Conservation (phyloP, 2,797 vertebrate species). For the Bryconaethiops microstoma region DNA sequence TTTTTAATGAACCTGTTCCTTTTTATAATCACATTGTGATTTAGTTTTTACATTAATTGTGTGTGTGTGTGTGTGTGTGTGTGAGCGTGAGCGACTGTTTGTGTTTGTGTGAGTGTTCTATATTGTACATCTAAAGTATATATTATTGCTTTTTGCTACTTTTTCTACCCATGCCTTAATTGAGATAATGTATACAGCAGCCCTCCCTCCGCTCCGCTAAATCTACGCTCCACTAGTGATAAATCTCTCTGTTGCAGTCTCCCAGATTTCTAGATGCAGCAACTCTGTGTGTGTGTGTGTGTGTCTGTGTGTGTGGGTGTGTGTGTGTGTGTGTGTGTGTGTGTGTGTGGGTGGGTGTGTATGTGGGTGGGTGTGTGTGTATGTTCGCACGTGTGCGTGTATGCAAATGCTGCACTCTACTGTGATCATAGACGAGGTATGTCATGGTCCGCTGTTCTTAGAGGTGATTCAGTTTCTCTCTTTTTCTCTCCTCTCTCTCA, state of each 20-base stretch:
- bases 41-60: neutral
- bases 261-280: conserved; percentile 36
- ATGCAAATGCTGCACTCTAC: conserved; percentile 26
- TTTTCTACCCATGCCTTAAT: conserved; percentile 36
- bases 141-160: conserved; percentile 40
- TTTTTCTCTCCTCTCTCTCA: neutral
- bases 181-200: conserved; percentile 45
- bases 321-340: too few species aligned
- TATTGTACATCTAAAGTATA: conserved; percentile 20
- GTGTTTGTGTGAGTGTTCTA: neutral
- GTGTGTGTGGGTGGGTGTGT: too few species aligned
- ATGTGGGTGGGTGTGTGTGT: neutral
- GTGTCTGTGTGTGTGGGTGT: too few species aligned
- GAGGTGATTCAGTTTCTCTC: neutral
- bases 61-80: neutral
- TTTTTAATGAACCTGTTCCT: conserved; percentile 18
- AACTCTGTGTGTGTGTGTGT: neutral
- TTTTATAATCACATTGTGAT: conserved; percentile 24
- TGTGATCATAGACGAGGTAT: conserved; percentile 16
- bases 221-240: conserved; percentile 30
- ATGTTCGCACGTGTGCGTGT: neutral
- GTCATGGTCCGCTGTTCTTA: conserved; percentile 19
- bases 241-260: conserved; percentile 42
- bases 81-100: neutral
- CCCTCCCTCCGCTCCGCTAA: conserved; percentile 13